Conservation (phyloP, 64 coral and sea anemone species). For the Montipora efflorescens region DNA sequence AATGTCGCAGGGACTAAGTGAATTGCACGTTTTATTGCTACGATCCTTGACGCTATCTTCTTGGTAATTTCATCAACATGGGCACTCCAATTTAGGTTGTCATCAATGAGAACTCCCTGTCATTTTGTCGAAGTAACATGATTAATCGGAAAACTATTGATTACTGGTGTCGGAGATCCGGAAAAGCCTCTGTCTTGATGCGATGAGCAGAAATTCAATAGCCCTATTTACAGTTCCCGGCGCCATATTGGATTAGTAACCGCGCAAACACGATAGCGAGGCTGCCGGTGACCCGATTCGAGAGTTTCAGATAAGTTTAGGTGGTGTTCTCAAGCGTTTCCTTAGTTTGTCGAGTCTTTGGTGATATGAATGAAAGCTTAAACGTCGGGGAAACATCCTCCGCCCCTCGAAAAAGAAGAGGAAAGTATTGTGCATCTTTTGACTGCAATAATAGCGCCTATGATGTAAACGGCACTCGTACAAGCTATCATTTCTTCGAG, state of each 20-base stretch:
- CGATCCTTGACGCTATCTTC: no score
- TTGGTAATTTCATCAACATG: no score
- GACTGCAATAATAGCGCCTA: constrained; percentile 37
- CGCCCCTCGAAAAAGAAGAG: constrained; percentile 25
- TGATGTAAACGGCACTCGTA: constrained; percentile 35
- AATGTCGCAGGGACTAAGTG: no score
- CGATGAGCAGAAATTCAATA: no score
- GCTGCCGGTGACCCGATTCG: not conserved
- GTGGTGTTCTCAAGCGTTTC: constrained; percentile 9
- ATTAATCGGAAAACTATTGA: no score
- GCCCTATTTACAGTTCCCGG: constrained; percentile 46
- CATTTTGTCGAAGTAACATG: no score
- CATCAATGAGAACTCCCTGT: no score
- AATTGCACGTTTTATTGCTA: no score
- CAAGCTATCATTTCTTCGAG: constrained; percentile 49
- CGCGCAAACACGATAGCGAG: constrained; percentile 33
- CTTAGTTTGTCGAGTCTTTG: constrained; percentile 3
- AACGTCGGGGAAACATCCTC: constrained; percentile 3
- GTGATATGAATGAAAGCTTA: constrained; percentile 18
- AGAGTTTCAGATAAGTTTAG: not conserved
- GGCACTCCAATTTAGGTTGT: no score
- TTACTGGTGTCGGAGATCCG: no score
- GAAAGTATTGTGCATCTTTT: constrained; percentile 44
- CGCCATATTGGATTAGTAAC: constrained; percentile 59
- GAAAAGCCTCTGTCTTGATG: no score